Evolutionary conservation across 2,888 invertebrate species (phyloP), one percentile per base, ranked within the genome.

Genomic region (Punctoribates punctum): DNA sequence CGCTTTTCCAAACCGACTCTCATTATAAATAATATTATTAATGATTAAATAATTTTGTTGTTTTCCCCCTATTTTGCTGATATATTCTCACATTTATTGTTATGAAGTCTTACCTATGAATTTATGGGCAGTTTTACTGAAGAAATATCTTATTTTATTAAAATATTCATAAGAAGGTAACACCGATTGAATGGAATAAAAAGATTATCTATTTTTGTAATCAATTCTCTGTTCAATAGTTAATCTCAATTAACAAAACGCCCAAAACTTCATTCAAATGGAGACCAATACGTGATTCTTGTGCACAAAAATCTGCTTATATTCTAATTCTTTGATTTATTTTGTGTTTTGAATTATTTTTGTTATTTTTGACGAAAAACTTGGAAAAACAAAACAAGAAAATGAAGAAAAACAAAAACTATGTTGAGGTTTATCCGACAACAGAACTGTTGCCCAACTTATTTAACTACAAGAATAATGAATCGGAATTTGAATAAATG

Each of bases 81-180:
- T 57, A 11, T 57, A 57, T 54, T 54, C 54, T n/a, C n/a, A 5
- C 54, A n/a, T 54, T 54, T 54, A 54, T 57, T 57, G 42, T 42
- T 42, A 42, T 42, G 6, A 42, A 42, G 42, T 9, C 42, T 42
- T 42, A 57, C 23, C 20, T 25, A 23, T 57, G 13, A 25, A 13
- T 57, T 57, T 57, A 57, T 57, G 57, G 27, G 17, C 13, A 29
- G 2, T 25, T 62, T 65, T 65, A 34, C 34, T 15, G 27, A 34
- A n/a, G 17, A 34, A 65, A 54, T 54, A 54, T 54, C 54, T 54
- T 54, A 54, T 54, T 54, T 42, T 54, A 54, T 54, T 54, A 8
- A 54, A 54, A n/a, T 65, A 65, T 65, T 60, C 60, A 60, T 60
- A 20, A 60, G 42, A 42, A 11, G 1, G n/a, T n/a, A n/a, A 54